Evolutionary conservation across 2,113 vertebrate species (phyloP).

Genomic region (Nothobranchius furzeri): DNA sequence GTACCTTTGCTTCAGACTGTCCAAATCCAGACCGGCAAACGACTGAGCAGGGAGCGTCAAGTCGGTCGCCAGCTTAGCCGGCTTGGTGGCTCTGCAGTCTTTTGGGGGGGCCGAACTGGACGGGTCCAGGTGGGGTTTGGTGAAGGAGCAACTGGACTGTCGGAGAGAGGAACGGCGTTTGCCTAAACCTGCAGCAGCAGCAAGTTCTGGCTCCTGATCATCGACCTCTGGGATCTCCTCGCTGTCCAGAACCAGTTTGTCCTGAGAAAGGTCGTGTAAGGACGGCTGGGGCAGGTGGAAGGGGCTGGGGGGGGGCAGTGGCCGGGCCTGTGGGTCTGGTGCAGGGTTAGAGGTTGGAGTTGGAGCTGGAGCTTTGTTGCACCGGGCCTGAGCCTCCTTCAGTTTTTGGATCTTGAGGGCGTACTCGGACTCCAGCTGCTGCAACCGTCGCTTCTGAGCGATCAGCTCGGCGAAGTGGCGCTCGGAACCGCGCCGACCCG

Average conservation of each 20-base stretch:
- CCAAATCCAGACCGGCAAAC: slow-evolving; percentile 87
- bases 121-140: slow-evolving; percentile 92
- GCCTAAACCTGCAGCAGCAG: slow-evolving; percentile 41
- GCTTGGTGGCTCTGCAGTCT: slow-evolving; percentile 72
- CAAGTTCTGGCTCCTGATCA: slow-evolving; percentile 79
- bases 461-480: slow-evolving; percentile 91
- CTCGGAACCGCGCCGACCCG: slow-evolving; percentile 78
- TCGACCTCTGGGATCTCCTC: slow-evolving; percentile 84
- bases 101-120: slow-evolving; percentile 73
- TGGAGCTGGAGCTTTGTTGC: slow-evolving; percentile 80
- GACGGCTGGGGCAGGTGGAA: slow-evolving; percentile 91
- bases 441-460: slow-evolving; percentile 90
- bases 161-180: slow-evolving; percentile 87
- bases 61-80: slow-evolving; percentile 66
- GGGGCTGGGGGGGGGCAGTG: slow-evolving; percentile 78
- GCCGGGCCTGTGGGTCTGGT: slow-evolving; percentile 67
- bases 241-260: slow-evolving; percentile 89
- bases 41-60: slow-evolving; percentile 75
- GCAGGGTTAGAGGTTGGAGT: slow-evolving; percentile 78
- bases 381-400: slow-evolving; percentile 89
- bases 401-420: slow-evolving; percentile 96
- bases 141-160: slow-evolving; percentile 87
- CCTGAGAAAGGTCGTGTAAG: slow-evolving; percentile 95
- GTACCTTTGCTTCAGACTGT: slow-evolving; percentile 84
- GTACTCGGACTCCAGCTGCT: slow-evolving; percentile 94